phyloP scores from a whole-genome alignment of 1,140 invertebrate genomes.

The Leptopilina clavipes region DNA sequence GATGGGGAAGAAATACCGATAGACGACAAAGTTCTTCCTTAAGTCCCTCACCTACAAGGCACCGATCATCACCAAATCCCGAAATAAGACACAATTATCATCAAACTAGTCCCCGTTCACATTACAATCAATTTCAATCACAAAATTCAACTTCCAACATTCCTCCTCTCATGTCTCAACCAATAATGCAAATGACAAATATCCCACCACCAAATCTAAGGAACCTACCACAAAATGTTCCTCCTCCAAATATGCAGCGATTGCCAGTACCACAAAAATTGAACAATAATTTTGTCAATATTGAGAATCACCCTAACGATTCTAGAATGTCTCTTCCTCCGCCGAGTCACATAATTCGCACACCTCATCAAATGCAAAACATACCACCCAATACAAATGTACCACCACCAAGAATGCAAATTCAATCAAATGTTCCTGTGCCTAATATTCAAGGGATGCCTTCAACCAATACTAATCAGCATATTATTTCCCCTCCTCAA shows the following conservation, averaged over 20 bases:
- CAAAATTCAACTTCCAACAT: conserved; percentile 57
- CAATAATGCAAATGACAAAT: conserved; percentile 65
- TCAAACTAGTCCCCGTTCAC: conserved; percentile 57
- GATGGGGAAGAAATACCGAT: conserved; percentile 64
- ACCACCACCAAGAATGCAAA: conserved; percentile 67
- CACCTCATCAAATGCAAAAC: conserved; percentile 47
- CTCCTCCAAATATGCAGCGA: conserved; percentile 66
- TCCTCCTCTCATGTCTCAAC: conserved; percentile 64
- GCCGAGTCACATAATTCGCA: conserved; percentile 34
- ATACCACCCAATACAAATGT: conserved; percentile 67
- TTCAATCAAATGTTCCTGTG: conserved; percentile 53
- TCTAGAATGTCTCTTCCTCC: conserved; percentile 63
- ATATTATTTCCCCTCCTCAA: conserved; percentile 66
- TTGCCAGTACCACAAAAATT: conserved; percentile 64
- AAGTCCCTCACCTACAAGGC: conserved; percentile 66
- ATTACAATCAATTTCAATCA: conserved; percentile 57
- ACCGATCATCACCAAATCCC: conserved; percentile 58
- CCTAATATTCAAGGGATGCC: conserved; percentile 55
- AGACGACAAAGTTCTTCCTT: conserved; percentile 66
- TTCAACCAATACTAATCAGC: conserved; percentile 62
- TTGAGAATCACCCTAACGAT: conserved; percentile 56
- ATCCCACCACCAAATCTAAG: conserved; percentile 65
- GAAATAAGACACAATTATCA: conserved; percentile 62
- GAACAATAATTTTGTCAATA: conserved; percentile 54
- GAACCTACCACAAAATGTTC: conserved; percentile 56